Evolutionary conservation across 2,888 invertebrate genomes (phyloP).

Genomic region (Melinopterus prodromus): DNA sequence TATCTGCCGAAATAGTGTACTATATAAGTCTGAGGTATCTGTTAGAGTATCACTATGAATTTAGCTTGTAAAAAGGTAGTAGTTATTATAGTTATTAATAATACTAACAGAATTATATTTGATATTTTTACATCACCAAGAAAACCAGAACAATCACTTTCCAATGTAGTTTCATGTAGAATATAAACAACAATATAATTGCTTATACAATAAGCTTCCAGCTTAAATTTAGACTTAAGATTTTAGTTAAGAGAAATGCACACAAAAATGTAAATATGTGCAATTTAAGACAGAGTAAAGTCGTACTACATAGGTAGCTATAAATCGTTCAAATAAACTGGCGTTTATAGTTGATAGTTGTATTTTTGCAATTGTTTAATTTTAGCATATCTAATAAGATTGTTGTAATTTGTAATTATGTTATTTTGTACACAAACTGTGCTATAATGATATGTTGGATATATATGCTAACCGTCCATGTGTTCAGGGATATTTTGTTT

Average conservation of each 20-base stretch:
- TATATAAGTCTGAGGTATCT: background rate
- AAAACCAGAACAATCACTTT: constrained; percentile 12
- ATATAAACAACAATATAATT: background rate
- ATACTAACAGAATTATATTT: background rate
- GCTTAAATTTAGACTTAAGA: background rate
- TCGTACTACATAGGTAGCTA: constrained; percentile 12
- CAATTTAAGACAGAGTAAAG: constrained; percentile 1
- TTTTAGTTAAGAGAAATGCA: background rate
- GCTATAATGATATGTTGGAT: constrained; percentile 16
- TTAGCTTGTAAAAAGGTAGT: background rate
- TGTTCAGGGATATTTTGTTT: constrained; percentile 33
- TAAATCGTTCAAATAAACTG: background rate
- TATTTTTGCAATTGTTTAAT: constrained; percentile 10
- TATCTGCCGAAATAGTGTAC: background rate
- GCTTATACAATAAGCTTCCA: background rate
- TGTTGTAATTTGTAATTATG: background rate
- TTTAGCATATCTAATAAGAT: constrained; percentile 5
- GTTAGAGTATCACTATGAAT: background rate
- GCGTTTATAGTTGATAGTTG: background rate
- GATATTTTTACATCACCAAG: constrained; percentile 23
- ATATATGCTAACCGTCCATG: constrained; percentile 33
- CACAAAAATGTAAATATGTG: constrained; percentile 18
- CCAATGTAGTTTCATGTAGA: background rate
- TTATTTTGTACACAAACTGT: constrained; percentile 18
- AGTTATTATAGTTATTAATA: background rate